Evolutionary conservation across 2,797 vertebrate species (phyloP), one percentile per base, ranked within the genome.

Genomic region (Lacerta agilis): DNA sequence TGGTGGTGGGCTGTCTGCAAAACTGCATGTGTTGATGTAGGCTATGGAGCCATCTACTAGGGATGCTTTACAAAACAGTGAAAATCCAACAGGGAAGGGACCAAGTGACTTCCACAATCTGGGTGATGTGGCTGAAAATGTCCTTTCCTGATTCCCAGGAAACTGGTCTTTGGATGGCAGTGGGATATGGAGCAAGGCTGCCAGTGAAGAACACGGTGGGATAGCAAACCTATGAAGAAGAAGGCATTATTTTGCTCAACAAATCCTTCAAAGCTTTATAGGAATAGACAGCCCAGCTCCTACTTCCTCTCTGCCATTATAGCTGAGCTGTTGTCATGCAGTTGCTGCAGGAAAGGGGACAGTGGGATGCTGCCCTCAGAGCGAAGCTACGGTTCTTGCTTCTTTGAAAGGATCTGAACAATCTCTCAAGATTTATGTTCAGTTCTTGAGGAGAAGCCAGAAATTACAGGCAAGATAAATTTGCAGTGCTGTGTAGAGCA

Each of bases 391-490:
- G 29, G 15, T 2, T 20, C 6, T 36, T 55, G 13, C 43, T 55
- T 71, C 41, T 71, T 15, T 38, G 29, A 71, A 18, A 83, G 15
- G n/a, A 10, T 77, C 38, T 55, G 23, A 29, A 20, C 13, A 73
- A 87, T 27, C 38, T 64, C 38, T 43, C 3, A 71, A 71, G 81
- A 83, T 72, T 36, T 17, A 55, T 69, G 73, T 25, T 71, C 75
- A 58, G 1, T 43, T 72, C 75, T 64, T 20, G 29, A 36, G 29
- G 29, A 25, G 75, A 61, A 69, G 72, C 61, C 29, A 29, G 67
- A 41, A 13, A 83, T 55, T 76, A 13, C 72, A 79, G 76, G 36
- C 76, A 45, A 72, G 87, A 83, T 33, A 83, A 58, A 45, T 83
- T 9, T 58, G 27, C 73, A 4, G 81, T 11, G 17, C 80, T 41